phyloP scores from a whole-genome alignment of 2,888 invertebrate genomes.

The Orthosia cruda region DNA sequence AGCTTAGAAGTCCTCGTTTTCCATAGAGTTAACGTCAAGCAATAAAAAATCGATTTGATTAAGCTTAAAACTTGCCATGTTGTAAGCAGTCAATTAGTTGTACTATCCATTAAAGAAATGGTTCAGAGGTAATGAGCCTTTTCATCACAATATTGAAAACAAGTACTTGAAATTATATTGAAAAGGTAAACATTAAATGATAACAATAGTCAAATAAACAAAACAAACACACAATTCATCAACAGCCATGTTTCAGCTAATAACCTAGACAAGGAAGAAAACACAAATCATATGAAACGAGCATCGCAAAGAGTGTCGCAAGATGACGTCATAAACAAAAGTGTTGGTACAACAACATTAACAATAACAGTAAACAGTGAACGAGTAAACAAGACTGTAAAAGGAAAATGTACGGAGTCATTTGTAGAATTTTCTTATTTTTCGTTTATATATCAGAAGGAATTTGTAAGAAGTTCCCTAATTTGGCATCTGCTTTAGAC shows the following conservation, averaged over 20 bases:
- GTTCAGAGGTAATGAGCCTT: background rate
- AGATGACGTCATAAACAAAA: constrained; percentile 68
- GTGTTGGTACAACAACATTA: constrained; percentile 63
- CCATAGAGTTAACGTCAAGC: too few relatives aligned
- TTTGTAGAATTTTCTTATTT: constrained; percentile 2
- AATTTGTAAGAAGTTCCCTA: background rate
- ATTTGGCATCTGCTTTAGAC: too few relatives aligned
- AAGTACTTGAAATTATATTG: background rate
- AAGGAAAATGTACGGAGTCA: constrained; percentile 54
- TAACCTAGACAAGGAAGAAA: constrained; percentile 7
- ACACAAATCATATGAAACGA: constrained; percentile 55
- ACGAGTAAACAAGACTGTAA: constrained; percentile 73
- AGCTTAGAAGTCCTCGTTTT: background rate
- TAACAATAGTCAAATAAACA: constrained; percentile 6
- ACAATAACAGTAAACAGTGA: constrained; percentile 70
- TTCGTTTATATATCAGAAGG: constrained; percentile 4
- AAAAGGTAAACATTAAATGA: background rate
- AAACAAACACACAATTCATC: background rate
- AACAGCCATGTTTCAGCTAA: constrained; percentile 7
- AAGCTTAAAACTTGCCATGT: background rate
- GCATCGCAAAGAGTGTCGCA: constrained; percentile 51
- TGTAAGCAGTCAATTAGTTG: background rate
- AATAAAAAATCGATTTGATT: background rate
- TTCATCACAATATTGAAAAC: background rate
- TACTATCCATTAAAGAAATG: background rate